Evolutionary conservation across 2,888 invertebrate genomes (phyloP).

Genomic region (Diadegma fenestrale): DNA sequence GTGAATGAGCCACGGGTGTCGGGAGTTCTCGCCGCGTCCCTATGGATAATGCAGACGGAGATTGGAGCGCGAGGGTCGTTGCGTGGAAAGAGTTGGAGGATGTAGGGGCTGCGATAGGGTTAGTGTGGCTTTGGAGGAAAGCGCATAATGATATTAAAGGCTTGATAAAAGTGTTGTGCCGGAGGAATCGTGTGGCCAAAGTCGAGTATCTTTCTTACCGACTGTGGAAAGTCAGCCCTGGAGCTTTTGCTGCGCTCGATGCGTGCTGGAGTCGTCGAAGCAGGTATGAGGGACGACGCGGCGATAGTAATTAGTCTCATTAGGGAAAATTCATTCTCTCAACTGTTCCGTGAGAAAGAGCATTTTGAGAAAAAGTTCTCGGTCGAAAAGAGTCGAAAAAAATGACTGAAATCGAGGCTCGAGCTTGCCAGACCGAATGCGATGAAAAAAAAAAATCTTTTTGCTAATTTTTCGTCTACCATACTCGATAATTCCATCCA

Average conservation of each 20-base stretch:
- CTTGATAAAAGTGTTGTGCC: conserved; percentile 23
- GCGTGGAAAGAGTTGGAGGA: neutral
- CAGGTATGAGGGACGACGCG: neutral
- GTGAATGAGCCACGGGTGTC: conserved; percentile 33
- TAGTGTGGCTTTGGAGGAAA: neutral
- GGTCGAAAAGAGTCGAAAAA: neutral
- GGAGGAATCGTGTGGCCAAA: neutral
- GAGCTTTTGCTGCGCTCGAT: neutral
- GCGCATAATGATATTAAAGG: neutral
- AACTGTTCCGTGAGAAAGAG: neutral
- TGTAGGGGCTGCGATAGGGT: neutral
- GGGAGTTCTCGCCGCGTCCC: neutral
- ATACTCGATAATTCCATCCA: neutral
- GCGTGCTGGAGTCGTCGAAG: neutral
- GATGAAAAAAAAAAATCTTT: neutral
- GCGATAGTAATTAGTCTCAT: conserved; percentile 2
- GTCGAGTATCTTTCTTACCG: conserved; percentile 58
- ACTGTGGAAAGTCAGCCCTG: conserved; percentile 25
- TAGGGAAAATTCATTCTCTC: neutral
- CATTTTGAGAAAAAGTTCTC: neutral
- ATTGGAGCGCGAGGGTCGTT: neutral
- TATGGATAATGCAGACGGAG: conserved; percentile 51
- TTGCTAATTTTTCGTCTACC: neutral
- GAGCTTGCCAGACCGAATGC: neutral
- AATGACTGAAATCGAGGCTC: neutral